phyloP scores from a whole-genome alignment of 2,888 invertebrate species.

The Agrilus mali region DNA sequence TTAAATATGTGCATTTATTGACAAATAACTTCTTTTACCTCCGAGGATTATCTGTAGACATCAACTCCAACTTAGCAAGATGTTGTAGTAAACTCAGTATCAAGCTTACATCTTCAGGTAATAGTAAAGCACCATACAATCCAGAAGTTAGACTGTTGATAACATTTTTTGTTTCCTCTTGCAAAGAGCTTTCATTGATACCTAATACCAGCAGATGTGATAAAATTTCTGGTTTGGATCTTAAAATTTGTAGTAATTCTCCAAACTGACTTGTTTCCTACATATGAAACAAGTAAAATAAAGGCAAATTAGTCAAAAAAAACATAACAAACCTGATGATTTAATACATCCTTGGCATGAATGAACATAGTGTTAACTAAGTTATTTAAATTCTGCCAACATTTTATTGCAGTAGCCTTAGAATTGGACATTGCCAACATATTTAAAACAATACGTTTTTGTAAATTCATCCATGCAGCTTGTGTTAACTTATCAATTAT shows the following conservation, averaged over 20 bases:
- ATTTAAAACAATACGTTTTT: constrained; percentile 72
- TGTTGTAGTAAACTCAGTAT: constrained; percentile 52
- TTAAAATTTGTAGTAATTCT: constrained; percentile 48
- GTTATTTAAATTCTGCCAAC: constrained; percentile 57
- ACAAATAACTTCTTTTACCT: constrained; percentile 23
- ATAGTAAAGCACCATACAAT: constrained; percentile 59
- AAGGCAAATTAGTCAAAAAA: neutral
- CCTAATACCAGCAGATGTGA: constrained; percentile 56
- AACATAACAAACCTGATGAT: constrained; percentile 52
- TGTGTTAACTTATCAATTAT: constrained; percentile 50
- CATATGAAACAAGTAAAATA: constrained; percentile 4
- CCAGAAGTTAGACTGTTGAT: constrained; percentile 49
- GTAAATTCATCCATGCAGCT: constrained; percentile 77
- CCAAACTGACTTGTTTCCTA: constrained; percentile 14
- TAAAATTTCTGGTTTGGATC: constrained; percentile 55
- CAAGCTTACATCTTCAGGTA: constrained; percentile 61
- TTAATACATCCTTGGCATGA: constrained; percentile 71
- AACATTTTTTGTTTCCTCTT: constrained; percentile 25
- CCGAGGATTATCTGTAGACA: constrained; percentile 54
- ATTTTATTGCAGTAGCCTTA: constrained; percentile 63
- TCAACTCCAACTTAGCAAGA: constrained; percentile 59
- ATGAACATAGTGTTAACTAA: constrained; percentile 55
- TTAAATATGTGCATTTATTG: too few relatives aligned
- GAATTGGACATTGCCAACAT: constrained; percentile 56
- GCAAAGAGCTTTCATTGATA: constrained; percentile 40